phyloP scores from a whole-genome alignment of 2,888 invertebrate genomes.

The Synanthedon andrenaeformis region DNA sequence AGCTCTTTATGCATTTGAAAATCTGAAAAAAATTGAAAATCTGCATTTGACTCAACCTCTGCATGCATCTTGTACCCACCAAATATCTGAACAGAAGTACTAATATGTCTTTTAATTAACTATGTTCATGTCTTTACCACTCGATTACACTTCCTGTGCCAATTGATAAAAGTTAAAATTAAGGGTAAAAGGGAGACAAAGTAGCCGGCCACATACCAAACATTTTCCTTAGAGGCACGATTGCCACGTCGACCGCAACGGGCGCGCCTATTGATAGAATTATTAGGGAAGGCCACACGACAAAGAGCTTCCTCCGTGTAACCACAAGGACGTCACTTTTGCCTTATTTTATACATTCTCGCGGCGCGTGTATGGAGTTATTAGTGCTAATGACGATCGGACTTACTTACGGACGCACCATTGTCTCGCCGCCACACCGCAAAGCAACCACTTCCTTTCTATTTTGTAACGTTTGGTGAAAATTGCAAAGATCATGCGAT shows the following conservation, averaged over 20 bases:
- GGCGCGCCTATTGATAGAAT: slow-evolving; percentile 57
- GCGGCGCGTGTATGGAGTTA: slow-evolving; percentile 44
- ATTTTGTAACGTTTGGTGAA: slow-evolving; percentile 9
- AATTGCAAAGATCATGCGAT: neutral
- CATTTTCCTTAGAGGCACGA: slow-evolving; percentile 34
- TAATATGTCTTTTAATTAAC: too few relatives aligned
- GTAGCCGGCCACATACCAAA: slow-evolving; percentile 29
- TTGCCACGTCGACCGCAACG: slow-evolving; percentile 53
- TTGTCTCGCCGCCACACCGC: slow-evolving; percentile 35
- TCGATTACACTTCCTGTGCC: slow-evolving; percentile 22
- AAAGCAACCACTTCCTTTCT: slow-evolving; percentile 28
- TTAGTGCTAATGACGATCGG: slow-evolving; percentile 51
- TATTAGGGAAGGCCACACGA: slow-evolving; percentile 29
- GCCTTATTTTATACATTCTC: slow-evolving; percentile 30
- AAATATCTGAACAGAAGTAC: too few relatives aligned
- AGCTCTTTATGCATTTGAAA: too few relatives aligned
- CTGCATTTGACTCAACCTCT: too few relatives aligned
- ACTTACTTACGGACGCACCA: slow-evolving; percentile 27
- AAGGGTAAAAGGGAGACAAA: slow-evolving; percentile 6
- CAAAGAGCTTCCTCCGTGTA: slow-evolving; percentile 34
- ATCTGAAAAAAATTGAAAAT: too few relatives aligned
- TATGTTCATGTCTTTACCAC: neutral
- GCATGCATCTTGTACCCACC: too few relatives aligned
- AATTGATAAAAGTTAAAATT: slow-evolving; percentile 18
- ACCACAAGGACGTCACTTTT: slow-evolving; percentile 49